Evolutionary conservation across 2,888 invertebrate genomes (phyloP).

Genomic region (Corythucha ciliata): DNA sequence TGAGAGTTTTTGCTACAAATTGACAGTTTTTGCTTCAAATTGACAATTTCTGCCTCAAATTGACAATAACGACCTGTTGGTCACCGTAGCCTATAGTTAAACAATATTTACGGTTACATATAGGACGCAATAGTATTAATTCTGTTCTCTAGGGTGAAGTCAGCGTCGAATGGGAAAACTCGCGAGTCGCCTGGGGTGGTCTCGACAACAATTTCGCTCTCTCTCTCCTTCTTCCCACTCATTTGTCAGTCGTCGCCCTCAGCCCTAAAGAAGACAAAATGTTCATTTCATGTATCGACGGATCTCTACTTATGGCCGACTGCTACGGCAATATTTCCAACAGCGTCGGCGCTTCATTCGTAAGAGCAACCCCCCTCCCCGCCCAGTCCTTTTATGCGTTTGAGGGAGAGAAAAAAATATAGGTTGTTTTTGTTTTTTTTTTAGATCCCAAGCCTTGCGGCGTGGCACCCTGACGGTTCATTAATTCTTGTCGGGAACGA

Average conservation of each 20-base stretch:
- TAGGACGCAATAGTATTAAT: conserved; percentile 21
- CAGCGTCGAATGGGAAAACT: conserved; percentile 58
- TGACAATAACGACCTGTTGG: conserved; percentile 7
- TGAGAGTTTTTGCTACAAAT: no score
- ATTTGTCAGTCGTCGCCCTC: conserved; percentile 56
- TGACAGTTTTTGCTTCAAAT: no score
- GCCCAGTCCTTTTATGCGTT: not conserved
- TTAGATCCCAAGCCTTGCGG: conserved; percentile 55
- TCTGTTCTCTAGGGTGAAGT: conserved; percentile 50
- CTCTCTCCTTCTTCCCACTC: conserved; percentile 60
- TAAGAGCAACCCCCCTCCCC: conserved; percentile 51
- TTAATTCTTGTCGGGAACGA: conserved; percentile 59
- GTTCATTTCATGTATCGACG: conserved; percentile 74
- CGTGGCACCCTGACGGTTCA: conserved; percentile 64
- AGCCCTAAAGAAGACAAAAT: conserved; percentile 65
- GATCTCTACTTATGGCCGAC: conserved; percentile 71
- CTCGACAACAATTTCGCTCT: conserved; percentile 57
- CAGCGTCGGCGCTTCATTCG: conserved; percentile 68
- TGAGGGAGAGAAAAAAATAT: not conserved
- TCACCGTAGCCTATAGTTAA: conserved; percentile 1
- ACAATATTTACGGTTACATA: not conserved
- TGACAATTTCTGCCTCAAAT: no score
- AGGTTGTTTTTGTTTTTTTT: conserved; percentile 29
- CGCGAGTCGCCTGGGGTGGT: conserved; percentile 50
- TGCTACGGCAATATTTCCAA: conserved; percentile 62